Percentiles rank a stretch among this genome's conserved stretches.
phyloP scores from a whole-genome alignment of 2,888 invertebrate genomes.

The Helicoverpa assulta region DNA sequence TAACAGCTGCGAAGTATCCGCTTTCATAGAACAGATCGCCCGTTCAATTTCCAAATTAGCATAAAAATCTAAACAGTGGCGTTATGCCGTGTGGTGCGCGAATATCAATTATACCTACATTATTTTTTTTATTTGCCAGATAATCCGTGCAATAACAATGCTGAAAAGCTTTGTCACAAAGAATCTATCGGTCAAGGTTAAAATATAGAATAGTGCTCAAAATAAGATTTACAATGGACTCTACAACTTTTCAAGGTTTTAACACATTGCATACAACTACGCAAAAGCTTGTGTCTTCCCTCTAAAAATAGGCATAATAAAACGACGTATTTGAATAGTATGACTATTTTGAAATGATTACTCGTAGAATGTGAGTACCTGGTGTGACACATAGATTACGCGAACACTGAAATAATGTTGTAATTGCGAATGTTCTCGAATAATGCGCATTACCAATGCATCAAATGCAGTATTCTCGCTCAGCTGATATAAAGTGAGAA shows the following conservation, averaged over 20 bases:
- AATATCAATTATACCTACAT: conserved; percentile 7
- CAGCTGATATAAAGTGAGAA: conserved; percentile 8
- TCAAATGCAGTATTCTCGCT: conserved; percentile 12
- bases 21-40: conserved; percentile 52
- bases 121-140: conserved; percentile 3
- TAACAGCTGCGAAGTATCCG: conserved; percentile 45
- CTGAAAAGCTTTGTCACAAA: background rate
- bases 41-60: conserved; percentile 58
- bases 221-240: conserved; percentile 1
- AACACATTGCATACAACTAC: conserved; percentile 24
- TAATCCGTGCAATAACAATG: background rate
- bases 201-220: conserved; percentile 7
- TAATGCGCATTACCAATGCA: conserved; percentile 17
- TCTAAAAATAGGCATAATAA: conserved; percentile 51
- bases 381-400: conserved; percentile 43
- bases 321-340: conserved; percentile 33
- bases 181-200: conserved; percentile 14
- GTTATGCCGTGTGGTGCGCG: conserved; percentile 35
- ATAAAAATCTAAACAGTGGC: conserved; percentile 49
- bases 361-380: conserved; percentile 43
- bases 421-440: conserved; percentile 30
- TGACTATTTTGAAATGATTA: conserved; percentile 54
- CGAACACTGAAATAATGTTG: conserved; percentile 13
- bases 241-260: conserved; percentile 27
- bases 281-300: conserved; percentile 29